Evolutionary conservation across 2,113 vertebrate species (phyloP).

Genomic region (Phrynocephalus versicolor): DNA sequence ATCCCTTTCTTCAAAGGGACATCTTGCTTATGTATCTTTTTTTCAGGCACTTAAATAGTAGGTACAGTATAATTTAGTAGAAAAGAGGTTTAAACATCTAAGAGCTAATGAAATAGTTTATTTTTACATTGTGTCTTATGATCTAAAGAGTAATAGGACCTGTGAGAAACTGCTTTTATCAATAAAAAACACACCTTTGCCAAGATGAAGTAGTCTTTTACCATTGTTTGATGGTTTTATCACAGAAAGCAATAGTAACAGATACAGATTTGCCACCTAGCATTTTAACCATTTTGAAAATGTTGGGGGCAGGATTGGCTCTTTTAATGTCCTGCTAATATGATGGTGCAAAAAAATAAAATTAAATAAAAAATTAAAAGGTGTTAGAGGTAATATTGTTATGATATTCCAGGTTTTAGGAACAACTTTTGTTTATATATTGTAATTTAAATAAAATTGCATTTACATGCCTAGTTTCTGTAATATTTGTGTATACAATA

Average conservation of each 20-base stretch:
- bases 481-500: slow-evolving; percentile 84
- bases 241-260: slow-evolving; percentile 75
- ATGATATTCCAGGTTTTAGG: slow-evolving; percentile 77
- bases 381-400: slow-evolving; percentile 66
- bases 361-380: too few relatives aligned
- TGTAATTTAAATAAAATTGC: slow-evolving; percentile 83
- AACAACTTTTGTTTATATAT: slow-evolving; percentile 84
- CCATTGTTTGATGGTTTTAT: slow-evolving; percentile 49
- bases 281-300: slow-evolving; percentile 41
- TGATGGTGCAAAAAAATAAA: slow-evolving; percentile 63
- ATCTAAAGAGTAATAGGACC: slow-evolving; percentile 47
- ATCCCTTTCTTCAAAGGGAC: slow-evolving; percentile 48
- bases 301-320: slow-evolving; percentile 61
- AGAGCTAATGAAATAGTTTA: slow-evolving; percentile 53
- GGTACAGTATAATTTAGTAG: slow-evolving; percentile 26
- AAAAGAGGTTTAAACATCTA: slow-evolving; percentile 19
- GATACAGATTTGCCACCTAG: slow-evolving; percentile 42
- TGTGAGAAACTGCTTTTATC: slow-evolving; percentile 50
- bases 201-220: slow-evolving; percentile 40
- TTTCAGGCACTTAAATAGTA: slow-evolving; percentile 48
- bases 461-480: slow-evolving; percentile 83
- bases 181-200: slow-evolving; percentile 40
- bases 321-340: slow-evolving; percentile 63
- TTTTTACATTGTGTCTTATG: slow-evolving; percentile 52
- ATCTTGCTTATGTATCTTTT: slow-evolving; percentile 45